Evolutionary conservation across 2,888 invertebrate species (phyloP).

Genomic region (Hoplodrina blanda): DNA sequence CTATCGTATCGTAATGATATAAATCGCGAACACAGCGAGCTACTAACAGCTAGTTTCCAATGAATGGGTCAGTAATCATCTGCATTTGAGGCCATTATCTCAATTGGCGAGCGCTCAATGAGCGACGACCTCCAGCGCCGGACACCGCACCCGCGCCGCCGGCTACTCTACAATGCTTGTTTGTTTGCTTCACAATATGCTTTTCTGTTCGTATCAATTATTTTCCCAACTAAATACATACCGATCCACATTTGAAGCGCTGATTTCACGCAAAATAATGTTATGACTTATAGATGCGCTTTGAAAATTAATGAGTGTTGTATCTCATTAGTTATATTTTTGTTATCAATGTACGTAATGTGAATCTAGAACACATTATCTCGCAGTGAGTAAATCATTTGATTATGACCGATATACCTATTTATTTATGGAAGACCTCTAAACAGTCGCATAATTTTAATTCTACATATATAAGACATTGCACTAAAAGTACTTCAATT

Average conservation of each 20-base stretch:
- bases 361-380: conserved; percentile 73
- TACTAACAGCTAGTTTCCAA: conserved; percentile 84
- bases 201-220: conserved; percentile 74
- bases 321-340: conserved; percentile 54
- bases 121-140: conserved; percentile 83
- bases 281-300: conserved; percentile 41
- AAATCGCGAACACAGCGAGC: conserved; percentile 77
- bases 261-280: conserved; percentile 34
- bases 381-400: conserved; percentile 66
- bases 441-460: conserved; percentile 40
- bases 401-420: conserved; percentile 63
- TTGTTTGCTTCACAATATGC: conserved; percentile 84
- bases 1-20: conserved; percentile 74
- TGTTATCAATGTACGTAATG: conserved; percentile 56
- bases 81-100: conserved; percentile 89
- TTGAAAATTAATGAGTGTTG: conserved; percentile 45
- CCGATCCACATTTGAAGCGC: conserved; percentile 22
- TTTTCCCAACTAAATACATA: conserved; percentile 49
- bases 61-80: conserved; percentile 89
- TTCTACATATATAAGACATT: conserved; percentile 17
- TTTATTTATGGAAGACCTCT: conserved; percentile 52
- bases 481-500: conserved; percentile 14
- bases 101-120: conserved; percentile 89
- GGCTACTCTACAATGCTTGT: conserved; percentile 76
- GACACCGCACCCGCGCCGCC: conserved; percentile 85